These are phyloP conservation scores for Syngnathoides biaculeatus DNA, from an alignment of 2,113 vertebrate genomes.

Conservation along the genomic window DNA sequence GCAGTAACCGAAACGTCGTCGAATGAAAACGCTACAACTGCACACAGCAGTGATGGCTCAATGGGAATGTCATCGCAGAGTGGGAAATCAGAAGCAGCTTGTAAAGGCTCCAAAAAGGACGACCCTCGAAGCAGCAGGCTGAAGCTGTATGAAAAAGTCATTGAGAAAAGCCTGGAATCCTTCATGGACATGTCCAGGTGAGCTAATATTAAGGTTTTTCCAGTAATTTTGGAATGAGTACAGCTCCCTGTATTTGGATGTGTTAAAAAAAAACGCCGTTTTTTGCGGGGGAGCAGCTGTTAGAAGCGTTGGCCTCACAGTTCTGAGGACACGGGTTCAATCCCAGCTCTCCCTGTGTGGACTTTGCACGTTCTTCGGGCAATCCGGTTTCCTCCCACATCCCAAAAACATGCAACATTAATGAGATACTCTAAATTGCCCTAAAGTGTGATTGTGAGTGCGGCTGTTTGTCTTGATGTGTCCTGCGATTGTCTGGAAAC, in stretches of 20 bases:
- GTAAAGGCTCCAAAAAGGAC: slow-evolving; percentile 18
- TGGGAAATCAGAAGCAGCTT: neutral
- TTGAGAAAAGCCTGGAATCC: slow-evolving; percentile 71
- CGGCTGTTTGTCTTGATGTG: too few species aligned
- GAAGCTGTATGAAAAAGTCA: slow-evolving; percentile 73
- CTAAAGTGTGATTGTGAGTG: too few species aligned
- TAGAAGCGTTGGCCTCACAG: too few species aligned
- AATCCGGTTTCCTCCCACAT: too few species aligned
- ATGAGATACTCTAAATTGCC: too few species aligned
- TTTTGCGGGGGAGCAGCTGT: too few species aligned
- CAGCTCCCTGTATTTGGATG: neutral
- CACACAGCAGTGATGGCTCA: slow-evolving; percentile 3
- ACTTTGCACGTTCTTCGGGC: too few species aligned
- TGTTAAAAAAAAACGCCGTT: too few species aligned
- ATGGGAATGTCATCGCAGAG: neutral
- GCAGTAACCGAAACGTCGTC: neutral
- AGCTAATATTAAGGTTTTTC: neutral
- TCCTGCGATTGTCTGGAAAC: too few species aligned
- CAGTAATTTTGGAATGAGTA: neutral
- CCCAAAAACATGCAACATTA: too few species aligned
- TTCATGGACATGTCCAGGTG: slow-evolving; percentile 65
- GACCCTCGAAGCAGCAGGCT: slow-evolving; percentile 46
- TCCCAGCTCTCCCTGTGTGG: too few species aligned
- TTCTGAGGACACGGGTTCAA: too few species aligned
- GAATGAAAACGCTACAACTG: neutral